Evolutionary conservation across 1,140 invertebrate species (phyloP).

Genomic region (Colletes latitarsis): DNA sequence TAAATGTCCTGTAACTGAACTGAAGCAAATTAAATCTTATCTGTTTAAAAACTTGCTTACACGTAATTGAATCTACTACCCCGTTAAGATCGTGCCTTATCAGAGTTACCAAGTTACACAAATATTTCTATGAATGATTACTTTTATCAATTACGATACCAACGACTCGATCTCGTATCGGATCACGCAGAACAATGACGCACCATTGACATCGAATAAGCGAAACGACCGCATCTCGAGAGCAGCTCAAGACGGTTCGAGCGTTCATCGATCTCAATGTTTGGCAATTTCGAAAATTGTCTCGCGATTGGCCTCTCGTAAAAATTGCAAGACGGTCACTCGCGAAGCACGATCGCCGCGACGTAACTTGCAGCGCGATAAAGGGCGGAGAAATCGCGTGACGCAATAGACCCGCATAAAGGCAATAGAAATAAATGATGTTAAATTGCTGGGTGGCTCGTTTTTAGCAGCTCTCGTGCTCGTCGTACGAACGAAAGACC

Average conservation of each 20-base stretch:
- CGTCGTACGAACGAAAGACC: not conserved
- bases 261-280: conserved; percentile 10
- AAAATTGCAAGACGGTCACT: conserved; percentile 22
- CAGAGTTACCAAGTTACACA: not conserved
- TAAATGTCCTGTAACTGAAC: too few species aligned
- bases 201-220: too few species aligned
- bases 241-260: not conserved
- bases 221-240: not conserved
- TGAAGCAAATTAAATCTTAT: too few species aligned
- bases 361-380: conserved; percentile 2
- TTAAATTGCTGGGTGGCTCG: conserved; percentile 65
- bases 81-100: not conserved
- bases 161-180: not conserved
- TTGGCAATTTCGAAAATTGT: conserved; percentile 32
- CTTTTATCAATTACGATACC: conserved; percentile 20
- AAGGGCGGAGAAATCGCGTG: conserved; percentile 60
- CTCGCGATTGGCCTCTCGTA: not conserved
- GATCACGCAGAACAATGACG: conserved; percentile 2
- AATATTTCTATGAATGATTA: conserved; percentile 11
- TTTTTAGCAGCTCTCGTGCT: conserved; percentile 44
- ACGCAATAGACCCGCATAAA: conserved; percentile 67
- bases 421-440: conserved; percentile 70
- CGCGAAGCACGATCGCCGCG: too few species aligned
- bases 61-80: too few species aligned
- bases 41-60: too few species aligned